Evolutionary conservation across 2,888 invertebrate genomes (phyloP), one percentile per base, ranked within the genome.

Genomic region (Smittia sp.): DNA sequence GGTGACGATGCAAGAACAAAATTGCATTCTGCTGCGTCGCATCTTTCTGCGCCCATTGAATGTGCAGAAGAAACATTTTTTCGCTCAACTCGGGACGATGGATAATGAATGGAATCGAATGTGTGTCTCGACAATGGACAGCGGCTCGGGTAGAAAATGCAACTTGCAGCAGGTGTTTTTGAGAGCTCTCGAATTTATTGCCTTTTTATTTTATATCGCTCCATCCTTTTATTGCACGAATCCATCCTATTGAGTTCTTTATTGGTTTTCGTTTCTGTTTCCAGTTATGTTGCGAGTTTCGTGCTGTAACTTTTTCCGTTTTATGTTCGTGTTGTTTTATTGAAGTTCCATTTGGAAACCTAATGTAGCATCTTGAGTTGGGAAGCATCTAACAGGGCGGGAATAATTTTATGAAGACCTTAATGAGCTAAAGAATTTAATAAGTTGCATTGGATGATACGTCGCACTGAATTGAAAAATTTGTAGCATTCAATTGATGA

Each of bases 141-240:
- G 58, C n/a, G 25, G n/a, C 27, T 22, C n/a, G 9, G 32, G 32
- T 32, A 15, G 13, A 11, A 13, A 63, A 27, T 63, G 63, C 27
- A 63, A 67, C 32, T 32, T 69, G 22, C 25, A 69, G 69, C 69
- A 69, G 69, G 69, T 69, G 69, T 69, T 69, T 69, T 69, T 54
- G 69, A 69, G 41, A 54, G 69, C 41, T 69, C 69, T 69, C 25
- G 66, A 68, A 69, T 69, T 69, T 52, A 69, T 54, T 54, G 69
- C 54, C 54, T 69, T 69, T 69, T 69, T 41, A 69, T 69, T 25
- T 52, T 69, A 39, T 69, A 69, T 69, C 69, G 52, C 52, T 69
- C 54, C 54, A 69, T 69, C 69, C 69, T 69, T 69, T 69, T 69
- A 69, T 69, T 69, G 69, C 69, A 39, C 67, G 20, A 67, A 38